Evolutionary conservation across 2,113 vertebrate genomes (phyloP).

Genomic region (Vanacampus margaritifer): DNA sequence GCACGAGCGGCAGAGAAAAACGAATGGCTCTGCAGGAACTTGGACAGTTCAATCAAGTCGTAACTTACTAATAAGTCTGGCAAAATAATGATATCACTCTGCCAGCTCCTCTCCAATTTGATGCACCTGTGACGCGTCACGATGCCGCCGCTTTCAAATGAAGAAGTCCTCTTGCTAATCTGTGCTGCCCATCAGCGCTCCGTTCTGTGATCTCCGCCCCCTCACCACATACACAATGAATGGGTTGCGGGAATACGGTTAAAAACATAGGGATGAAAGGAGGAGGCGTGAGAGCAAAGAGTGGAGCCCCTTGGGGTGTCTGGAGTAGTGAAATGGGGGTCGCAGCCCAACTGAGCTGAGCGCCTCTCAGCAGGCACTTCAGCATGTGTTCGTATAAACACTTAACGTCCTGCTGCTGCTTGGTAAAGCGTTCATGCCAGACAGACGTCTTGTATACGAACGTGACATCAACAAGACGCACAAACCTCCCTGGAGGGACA

Average conservation of each 20-base stretch:
- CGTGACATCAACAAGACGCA: conserved; percentile 19
- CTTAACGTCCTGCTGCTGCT: conserved; percentile 53
- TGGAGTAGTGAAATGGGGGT: conserved; percentile 33
- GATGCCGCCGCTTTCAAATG: too few species aligned
- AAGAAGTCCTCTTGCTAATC: too few species aligned
- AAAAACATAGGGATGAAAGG: conserved; percentile 9
- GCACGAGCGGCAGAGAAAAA: too few species aligned
- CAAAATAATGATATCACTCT: too few species aligned
- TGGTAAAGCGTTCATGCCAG: conserved; percentile 32
- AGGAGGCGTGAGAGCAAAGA: conserved; percentile 25
- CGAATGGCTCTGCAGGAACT: too few species aligned
- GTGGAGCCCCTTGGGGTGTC: conserved; percentile 31
- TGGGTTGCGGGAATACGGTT: neutral
- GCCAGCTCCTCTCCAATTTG: too few species aligned
- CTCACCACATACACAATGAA: too few species aligned
- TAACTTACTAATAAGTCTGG: too few species aligned
- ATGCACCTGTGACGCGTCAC: too few species aligned
- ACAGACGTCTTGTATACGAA: conserved; percentile 23
- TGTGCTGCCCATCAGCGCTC: too few species aligned
- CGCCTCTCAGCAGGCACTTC: conserved; percentile 45
- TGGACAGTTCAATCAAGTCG: too few species aligned
- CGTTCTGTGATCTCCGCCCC: too few species aligned
- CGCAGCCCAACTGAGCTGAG: conserved; percentile 33
- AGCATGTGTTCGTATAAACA: conserved; percentile 60
- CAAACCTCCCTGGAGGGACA: neutral